phyloP scores from a whole-genome alignment of 2,113 vertebrate genomes.

The Onychostoma macrolepis region DNA sequence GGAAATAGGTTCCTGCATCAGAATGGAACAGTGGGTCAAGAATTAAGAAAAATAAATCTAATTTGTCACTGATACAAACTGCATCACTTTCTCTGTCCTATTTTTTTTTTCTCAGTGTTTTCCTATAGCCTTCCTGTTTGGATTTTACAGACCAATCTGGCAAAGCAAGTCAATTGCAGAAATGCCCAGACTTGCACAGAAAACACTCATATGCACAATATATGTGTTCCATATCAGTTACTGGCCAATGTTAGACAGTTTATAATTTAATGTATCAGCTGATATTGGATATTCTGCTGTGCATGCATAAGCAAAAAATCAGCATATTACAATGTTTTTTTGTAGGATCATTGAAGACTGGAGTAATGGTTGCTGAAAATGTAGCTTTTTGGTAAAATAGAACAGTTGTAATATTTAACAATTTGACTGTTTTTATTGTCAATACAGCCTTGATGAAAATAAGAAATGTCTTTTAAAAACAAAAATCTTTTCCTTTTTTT shows the following conservation, averaged over 20 bases:
- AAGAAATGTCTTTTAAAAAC: not conserved
- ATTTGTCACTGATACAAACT: constrained; percentile 28
- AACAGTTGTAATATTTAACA: not conserved
- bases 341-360: not conserved
- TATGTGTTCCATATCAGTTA: not conserved
- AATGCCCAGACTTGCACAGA: not conserved
- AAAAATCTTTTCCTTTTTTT: not conserved
- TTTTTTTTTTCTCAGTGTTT: not conserved
- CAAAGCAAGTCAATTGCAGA: not conserved
- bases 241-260: not conserved
- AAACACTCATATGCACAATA: not conserved
- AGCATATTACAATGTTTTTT: not conserved
- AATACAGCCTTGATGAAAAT: not conserved
- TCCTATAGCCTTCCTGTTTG: not conserved
- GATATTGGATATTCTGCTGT: not conserved
- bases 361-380: not conserved
- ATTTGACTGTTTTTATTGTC: not conserved
- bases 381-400: not conserved
- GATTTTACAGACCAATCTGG: constrained; percentile 1
- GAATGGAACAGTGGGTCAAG: constrained; percentile 43
- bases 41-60: constrained; percentile 40
- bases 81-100: not conserved
- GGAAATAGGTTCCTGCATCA: constrained; percentile 50
- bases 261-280: not conserved
- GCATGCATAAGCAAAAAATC: not conserved